Percentiles rank a stretch among this genome's conserved stretches.
phyloP scores from a whole-genome alignment of 2,113 vertebrate species.

The Channa maculata region DNA sequence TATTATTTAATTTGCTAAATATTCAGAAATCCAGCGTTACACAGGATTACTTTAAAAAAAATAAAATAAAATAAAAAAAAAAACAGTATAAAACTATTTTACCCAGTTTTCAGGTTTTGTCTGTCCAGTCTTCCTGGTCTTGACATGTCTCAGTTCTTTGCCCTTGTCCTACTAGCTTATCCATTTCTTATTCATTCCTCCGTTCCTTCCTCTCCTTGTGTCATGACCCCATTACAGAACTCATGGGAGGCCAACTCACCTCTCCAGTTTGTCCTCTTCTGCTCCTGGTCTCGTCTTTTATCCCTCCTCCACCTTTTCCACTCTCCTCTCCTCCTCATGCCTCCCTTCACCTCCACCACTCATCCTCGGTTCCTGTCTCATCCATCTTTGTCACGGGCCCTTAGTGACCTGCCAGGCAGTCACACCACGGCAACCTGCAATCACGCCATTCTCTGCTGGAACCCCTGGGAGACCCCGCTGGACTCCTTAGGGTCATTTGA shows the following conservation, averaged over 20 bases:
- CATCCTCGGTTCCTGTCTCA: conserved; percentile 22
- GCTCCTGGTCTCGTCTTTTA: conserved; percentile 33
- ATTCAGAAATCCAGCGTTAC: too few species aligned
- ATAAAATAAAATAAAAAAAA: too few species aligned
- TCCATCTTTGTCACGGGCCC: conserved; percentile 42
- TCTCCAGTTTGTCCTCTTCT: conserved; percentile 22
- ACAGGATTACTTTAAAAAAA: too few species aligned
- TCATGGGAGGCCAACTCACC: conserved; percentile 48
- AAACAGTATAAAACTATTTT: neutral
- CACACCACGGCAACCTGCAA: conserved; percentile 56
- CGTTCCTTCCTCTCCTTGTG: conserved; percentile 25
- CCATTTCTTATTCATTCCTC: conserved; percentile 11
- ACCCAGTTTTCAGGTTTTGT: neutral
- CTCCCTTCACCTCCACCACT: neutral
- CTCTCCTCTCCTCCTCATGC: conserved; percentile 6
- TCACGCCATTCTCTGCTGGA: conserved; percentile 30
- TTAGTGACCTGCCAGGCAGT: conserved; percentile 50
- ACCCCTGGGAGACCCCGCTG: conserved; percentile 51
- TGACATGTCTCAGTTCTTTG: neutral
- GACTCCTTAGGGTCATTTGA: conserved; percentile 58
- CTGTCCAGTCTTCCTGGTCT: neutral
- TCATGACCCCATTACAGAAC: conserved; percentile 60
- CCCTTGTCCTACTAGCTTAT: conserved; percentile 1
- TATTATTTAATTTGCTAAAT: too few species aligned
- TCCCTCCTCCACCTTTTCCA: conserved; percentile 54